A percentile compares a stretch with the other conserved stretches of the same genome.
Conservation (phyloP, 2,113 vertebrate genomes). For the Chaetodon trifascialis region DNA sequence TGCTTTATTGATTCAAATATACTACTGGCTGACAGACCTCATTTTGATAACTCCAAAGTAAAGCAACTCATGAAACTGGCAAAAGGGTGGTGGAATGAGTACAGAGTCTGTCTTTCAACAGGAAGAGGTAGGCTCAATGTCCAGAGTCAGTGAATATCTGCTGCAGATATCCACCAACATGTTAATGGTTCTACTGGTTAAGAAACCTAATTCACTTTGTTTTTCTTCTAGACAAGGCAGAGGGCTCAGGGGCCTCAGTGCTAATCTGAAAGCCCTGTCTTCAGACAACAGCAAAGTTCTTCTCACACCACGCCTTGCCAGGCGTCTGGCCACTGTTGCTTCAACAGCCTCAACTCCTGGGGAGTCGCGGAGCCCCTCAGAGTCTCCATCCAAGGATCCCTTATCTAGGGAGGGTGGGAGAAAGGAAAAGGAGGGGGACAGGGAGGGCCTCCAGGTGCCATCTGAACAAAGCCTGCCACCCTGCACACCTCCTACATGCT, state of each 20-base stretch:
- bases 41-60: no score
- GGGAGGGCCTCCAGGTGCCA: constrained; percentile 34
- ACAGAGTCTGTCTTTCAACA: no score
- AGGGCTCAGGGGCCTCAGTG: constrained; percentile 88
- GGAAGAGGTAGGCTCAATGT: no score
- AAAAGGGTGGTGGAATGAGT: background rate
- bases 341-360: constrained; percentile 82
- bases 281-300: constrained; percentile 93
- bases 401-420: constrained; percentile 78
- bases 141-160: no score
- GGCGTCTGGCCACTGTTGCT: constrained; percentile 85
- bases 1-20: background rate
- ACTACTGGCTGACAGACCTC: background rate
- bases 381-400: constrained; percentile 86
- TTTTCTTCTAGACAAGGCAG: constrained; percentile 86
- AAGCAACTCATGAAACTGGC: no score
- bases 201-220: background rate
- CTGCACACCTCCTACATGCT: constrained; percentile 86
- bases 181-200: background rate
- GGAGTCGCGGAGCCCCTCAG: constrained; percentile 83
- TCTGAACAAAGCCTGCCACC: constrained; percentile 77
- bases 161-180: background rate
- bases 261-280: constrained; percentile 84
- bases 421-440: constrained; percentile 43
- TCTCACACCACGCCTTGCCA: constrained; percentile 91